These are phyloP conservation scores for Oxystoma pomonae DNA, from an alignment of 2,888 invertebrate species.

Conservation along the genomic window DNA sequence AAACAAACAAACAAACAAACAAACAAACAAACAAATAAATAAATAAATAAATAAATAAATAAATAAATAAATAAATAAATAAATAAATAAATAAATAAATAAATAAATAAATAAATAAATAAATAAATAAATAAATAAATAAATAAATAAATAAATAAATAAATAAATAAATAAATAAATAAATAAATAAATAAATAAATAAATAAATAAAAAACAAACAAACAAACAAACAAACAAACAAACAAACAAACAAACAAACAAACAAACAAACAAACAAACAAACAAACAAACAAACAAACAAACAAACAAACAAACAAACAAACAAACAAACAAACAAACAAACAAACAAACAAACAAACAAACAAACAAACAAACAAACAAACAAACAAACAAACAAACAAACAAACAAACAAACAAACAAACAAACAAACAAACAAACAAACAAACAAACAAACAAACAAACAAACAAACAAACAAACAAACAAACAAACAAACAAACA, in stretches of 20 bases:
- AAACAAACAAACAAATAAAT: slow-evolving; percentile 13
- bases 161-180: slow-evolving; percentile 5
- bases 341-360: no score
- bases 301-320: background rate
- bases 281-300: slow-evolving; percentile 1
- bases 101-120: slow-evolving; percentile 1
- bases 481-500: no score
- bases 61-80: slow-evolving; percentile 5
- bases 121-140: slow-evolving; percentile 5
- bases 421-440: no score
- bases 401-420: no score
- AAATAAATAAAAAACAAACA: slow-evolving; percentile 2
- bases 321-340: no score
- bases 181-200: slow-evolving; percentile 5
- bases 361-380: no score
- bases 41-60: slow-evolving; percentile 11
- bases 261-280: background rate
- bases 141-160: slow-evolving; percentile 5
- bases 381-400: no score
- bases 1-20: slow-evolving; percentile 8
- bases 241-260: slow-evolving; percentile 1
- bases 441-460: no score
- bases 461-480: no score
- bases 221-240: slow-evolving; percentile 1
- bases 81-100: slow-evolving; percentile 4